phyloP scores from a whole-genome alignment of 2,113 vertebrate genomes.

The Larimichthys crocea region DNA sequence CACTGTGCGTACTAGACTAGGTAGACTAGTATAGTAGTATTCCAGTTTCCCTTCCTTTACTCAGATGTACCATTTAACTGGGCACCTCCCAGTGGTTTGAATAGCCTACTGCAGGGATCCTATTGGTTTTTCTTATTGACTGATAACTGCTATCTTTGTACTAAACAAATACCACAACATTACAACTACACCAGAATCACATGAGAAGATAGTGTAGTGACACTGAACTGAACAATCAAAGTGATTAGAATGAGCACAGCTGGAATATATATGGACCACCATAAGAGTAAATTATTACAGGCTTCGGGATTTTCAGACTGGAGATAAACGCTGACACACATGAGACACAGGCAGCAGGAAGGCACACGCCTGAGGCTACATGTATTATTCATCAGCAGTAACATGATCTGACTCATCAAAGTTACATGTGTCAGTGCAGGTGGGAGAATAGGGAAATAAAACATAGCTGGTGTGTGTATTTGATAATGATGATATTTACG shows the following conservation, averaged over 20 bases:
- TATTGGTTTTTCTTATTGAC: neutral
- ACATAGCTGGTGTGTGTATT: neutral
- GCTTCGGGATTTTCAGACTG: neutral
- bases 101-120: neutral
- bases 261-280: neutral
- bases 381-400: neutral
- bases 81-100: neutral
- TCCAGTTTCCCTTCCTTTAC: too few species aligned
- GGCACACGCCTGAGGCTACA: neutral
- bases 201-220: neutral
- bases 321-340: neutral
- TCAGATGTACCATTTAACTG: neutral
- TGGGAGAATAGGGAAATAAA: neutral
- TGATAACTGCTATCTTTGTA: neutral
- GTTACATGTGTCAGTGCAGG: slow-evolving; percentile 19
- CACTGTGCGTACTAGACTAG: too few species aligned
- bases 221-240: neutral
- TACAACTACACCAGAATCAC: neutral
- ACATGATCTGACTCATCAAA: slow-evolving; percentile 40
- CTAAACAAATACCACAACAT: neutral
- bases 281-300: neutral
- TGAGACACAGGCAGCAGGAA: neutral
- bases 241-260: neutral
- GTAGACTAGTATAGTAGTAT: too few species aligned
- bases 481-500: neutral